Conservation (phyloP, 2,888 invertebrate species). For the Erpobdella octoculata region DNA sequence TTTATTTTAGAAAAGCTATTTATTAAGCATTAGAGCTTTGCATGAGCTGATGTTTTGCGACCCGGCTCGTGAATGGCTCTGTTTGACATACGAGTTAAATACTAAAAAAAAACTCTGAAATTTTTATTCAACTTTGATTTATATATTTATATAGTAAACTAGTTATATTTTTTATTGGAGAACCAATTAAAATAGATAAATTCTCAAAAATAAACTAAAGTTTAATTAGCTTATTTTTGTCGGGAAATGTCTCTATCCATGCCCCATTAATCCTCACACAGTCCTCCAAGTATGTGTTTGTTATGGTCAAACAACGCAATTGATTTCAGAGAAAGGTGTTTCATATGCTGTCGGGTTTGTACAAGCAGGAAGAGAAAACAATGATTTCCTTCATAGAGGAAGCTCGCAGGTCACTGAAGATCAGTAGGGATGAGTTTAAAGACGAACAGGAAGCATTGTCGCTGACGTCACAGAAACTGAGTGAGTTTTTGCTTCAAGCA, state of each 20-base stretch:
- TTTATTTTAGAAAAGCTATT: too few species aligned
- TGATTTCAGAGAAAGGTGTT: slow-evolving; percentile 4
- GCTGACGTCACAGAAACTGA: not conserved
- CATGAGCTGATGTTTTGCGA: too few species aligned
- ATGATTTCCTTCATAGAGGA: slow-evolving; percentile 14
- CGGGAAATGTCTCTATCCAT: too few species aligned
- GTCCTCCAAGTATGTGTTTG: too few species aligned
- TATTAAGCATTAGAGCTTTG: too few species aligned
- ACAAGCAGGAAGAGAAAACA: slow-evolving; percentile 12
- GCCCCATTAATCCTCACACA: too few species aligned
- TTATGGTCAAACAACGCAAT: too few species aligned
- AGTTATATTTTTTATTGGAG: not conserved
- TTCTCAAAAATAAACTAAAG: too few species aligned
- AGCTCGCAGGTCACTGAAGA: slow-evolving; percentile 4
- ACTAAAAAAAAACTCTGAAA: not conserved
- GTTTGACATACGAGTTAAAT: too few species aligned
- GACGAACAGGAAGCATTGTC: not conserved
- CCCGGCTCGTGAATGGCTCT: too few species aligned
- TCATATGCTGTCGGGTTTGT: not conserved
- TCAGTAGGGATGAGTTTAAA: slow-evolving; percentile 10
- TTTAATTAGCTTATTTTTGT: too few species aligned
- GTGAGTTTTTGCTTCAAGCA: not conserved
- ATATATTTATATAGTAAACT: not conserved
- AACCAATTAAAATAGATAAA: not conserved
- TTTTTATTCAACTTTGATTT: not conserved